Evolutionary conservation across 2,888 invertebrate genomes (phyloP).

Genomic region (Notodonta ziczac): DNA sequence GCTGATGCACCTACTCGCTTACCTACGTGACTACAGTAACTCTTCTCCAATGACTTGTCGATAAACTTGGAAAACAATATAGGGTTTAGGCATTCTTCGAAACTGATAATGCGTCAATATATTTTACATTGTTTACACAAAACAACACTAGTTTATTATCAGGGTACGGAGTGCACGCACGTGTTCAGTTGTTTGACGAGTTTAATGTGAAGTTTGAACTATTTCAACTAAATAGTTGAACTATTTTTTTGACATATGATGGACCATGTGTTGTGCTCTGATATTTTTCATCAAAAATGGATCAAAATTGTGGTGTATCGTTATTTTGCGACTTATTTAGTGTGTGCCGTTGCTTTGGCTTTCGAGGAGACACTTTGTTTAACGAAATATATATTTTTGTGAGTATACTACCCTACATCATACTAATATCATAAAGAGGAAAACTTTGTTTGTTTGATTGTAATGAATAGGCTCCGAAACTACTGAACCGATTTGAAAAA

Average conservation of each 20-base stretch:
- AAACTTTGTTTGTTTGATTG: too few relatives aligned
- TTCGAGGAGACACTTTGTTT: constrained; percentile 3
- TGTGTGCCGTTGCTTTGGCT: constrained; percentile 2
- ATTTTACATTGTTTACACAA: not conserved
- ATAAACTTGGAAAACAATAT: not conserved
- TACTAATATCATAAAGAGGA: too few relatives aligned
- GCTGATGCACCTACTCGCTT: not conserved
- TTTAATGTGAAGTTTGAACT: not conserved
- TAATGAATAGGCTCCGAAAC: too few relatives aligned
- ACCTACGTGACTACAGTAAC: not conserved
- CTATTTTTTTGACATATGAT: not conserved
- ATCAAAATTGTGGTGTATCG: not conserved
- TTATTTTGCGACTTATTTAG: constrained; percentile 1
- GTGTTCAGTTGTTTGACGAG: not conserved
- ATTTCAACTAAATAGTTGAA: not conserved
- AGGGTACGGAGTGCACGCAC: not conserved
- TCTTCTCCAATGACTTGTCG: not conserved
- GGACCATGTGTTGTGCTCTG: not conserved
- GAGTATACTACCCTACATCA: not conserved
- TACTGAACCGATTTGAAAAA: too few relatives aligned
- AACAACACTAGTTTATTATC: not conserved
- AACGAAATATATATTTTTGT: constrained; percentile 5
- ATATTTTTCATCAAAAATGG: not conserved
- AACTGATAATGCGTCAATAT: constrained; percentile 1
- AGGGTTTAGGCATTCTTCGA: not conserved